Evolutionary conservation across 2,888 invertebrate species (phyloP).

Genomic region (Drosophila colorata): DNA sequence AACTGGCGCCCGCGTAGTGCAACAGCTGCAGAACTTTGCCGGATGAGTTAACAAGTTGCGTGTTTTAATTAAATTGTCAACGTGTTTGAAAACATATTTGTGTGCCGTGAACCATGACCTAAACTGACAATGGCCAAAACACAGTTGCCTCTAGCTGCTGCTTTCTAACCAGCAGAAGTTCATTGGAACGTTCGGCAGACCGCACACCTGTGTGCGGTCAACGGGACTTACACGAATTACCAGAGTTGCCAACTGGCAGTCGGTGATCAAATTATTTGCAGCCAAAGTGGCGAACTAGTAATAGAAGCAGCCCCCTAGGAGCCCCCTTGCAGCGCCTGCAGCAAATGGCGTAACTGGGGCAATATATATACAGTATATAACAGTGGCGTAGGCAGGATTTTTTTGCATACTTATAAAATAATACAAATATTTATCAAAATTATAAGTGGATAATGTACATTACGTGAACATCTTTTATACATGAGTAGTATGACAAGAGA

Average conservation of each 20-base stretch:
- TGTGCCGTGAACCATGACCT: conserved; percentile 32
- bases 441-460: too few species aligned
- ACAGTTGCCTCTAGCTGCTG: conserved; percentile 5
- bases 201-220: conserved; percentile 21
- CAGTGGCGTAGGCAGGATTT: too few species aligned
- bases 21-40: conserved; percentile 5
- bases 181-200: conserved; percentile 33
- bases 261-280: conserved; percentile 24
- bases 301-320: neutral
- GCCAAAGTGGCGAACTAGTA: too few species aligned
- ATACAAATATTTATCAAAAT: too few species aligned
- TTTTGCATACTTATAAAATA: too few species aligned
- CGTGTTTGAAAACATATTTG: conserved; percentile 20
- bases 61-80: conserved; percentile 35
- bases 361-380: neutral
- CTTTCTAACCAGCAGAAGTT: conserved; percentile 6
- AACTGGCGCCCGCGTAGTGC: neutral
- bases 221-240: conserved; percentile 25
- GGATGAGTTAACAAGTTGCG: conserved; percentile 13
- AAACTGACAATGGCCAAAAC: conserved; percentile 28
- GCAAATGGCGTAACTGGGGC: neutral
- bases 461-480: too few species aligned
- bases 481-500: too few species aligned
- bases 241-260: conserved; percentile 4
- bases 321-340: too few species aligned